Evolutionary conservation across 2,888 invertebrate species (phyloP).

Genomic region (Ochropleura plecta): DNA sequence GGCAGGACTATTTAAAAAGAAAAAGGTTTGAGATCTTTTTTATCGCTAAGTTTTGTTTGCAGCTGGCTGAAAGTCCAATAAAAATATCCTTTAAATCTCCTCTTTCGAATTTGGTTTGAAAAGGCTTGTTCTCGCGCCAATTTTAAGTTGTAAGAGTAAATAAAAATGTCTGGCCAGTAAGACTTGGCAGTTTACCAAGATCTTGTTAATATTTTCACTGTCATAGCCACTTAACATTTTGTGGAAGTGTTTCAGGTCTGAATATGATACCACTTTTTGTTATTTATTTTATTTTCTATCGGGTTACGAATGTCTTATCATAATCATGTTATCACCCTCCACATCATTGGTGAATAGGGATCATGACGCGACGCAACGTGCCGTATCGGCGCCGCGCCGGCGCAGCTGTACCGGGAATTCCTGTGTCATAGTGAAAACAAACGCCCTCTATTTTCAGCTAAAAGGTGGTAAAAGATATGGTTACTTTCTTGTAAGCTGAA

Average conservation of each 20-base stretch:
- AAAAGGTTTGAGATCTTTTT: background rate
- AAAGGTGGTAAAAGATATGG: slow-evolving; percentile 16
- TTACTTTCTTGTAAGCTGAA: background rate
- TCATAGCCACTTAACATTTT: slow-evolving; percentile 13
- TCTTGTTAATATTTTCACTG: slow-evolving; percentile 27
- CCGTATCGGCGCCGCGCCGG: slow-evolving; percentile 66
- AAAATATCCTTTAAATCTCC: too few relatives aligned
- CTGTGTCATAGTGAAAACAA: slow-evolving; percentile 38
- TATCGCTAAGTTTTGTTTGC: background rate
- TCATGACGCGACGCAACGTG: slow-evolving; percentile 65
- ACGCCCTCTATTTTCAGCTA: slow-evolving; percentile 42
- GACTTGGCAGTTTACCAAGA: slow-evolving; percentile 33
- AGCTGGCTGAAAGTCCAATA: too few relatives aligned
- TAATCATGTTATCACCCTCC: slow-evolving; percentile 46
- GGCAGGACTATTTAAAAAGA: background rate
- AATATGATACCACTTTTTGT: slow-evolving; percentile 9
- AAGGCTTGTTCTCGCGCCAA: background rate
- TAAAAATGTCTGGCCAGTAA: slow-evolving; percentile 10
- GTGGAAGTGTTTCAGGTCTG: slow-evolving; percentile 14
- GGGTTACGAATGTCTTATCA: slow-evolving; percentile 36
- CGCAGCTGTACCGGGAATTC: slow-evolving; percentile 63
- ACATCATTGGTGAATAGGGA: slow-evolving; percentile 54
- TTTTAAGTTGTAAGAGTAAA: slow-evolving; percentile 13
- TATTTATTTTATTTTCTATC: slow-evolving; percentile 29
- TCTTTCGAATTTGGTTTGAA: background rate